These are phyloP conservation scores for Lagothrix lagotricha DNA, from an alignment of 2,797 vertebrate genomes.

Conservation along the genomic window DNA sequence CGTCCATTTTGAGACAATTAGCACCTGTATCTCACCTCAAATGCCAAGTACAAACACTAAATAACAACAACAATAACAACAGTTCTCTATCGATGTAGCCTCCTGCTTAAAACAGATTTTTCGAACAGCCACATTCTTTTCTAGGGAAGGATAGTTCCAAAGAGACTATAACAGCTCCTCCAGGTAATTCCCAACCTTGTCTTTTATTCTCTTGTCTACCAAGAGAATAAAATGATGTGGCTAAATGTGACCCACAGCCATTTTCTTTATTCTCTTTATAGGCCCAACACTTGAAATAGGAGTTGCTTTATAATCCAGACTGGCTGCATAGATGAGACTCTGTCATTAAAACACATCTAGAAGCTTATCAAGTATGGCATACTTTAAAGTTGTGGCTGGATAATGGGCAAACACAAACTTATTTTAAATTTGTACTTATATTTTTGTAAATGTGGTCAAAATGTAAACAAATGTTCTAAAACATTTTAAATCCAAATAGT, in stretches of 20 bases:
- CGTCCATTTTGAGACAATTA: neutral
- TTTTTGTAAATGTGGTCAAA: constrained; percentile 31
- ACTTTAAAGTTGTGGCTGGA: constrained; percentile 36
- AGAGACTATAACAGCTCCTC: neutral
- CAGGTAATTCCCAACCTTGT: neutral
- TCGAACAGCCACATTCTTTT: constrained; percentile 11
- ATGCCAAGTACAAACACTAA: neutral
- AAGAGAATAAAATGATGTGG: neutral
- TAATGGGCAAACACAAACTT: neutral
- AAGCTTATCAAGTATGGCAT: neutral
- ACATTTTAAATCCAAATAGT: neutral
- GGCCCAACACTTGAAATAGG: constrained; percentile 17
- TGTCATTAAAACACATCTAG: constrained; percentile 40
- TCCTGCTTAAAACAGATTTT: neutral
- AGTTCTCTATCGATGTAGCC: neutral
- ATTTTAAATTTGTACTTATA: constrained; percentile 4
- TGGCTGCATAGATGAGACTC: neutral
- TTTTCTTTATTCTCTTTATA: neutral
- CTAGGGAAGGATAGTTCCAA: neutral
- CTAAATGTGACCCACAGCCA: neutral
- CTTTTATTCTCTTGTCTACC: neutral
- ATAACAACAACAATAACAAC: neutral
- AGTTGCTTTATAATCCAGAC: constrained; percentile 22
- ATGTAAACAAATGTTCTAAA: neutral
- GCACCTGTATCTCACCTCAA: neutral